Conservation (phyloP, 2,888 invertebrate species). For the Acleris emargana region DNA sequence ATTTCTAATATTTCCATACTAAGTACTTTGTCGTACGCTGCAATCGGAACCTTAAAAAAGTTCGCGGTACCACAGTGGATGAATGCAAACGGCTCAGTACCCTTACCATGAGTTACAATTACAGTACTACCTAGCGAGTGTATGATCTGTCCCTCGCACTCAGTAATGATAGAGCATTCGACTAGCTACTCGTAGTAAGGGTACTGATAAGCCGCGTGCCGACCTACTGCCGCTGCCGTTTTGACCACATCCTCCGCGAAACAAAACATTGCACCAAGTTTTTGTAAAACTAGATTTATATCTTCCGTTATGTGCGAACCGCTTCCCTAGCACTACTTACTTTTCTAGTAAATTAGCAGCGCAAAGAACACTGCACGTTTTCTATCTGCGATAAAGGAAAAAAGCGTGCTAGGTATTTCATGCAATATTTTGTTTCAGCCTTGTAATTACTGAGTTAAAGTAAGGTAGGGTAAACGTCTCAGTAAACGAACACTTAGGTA, state of each 20-base stretch:
- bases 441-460: no score
- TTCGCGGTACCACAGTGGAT: slow-evolving; percentile 42
- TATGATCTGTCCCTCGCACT: no score
- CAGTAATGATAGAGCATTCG: no score
- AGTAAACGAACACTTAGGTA: no score
- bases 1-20: slow-evolving; percentile 29
- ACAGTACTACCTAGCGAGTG: no score
- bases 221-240: slow-evolving; percentile 52
- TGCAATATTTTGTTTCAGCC: no score
- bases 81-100: slow-evolving; percentile 47
- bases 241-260: slow-evolving; percentile 46
- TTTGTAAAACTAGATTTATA: slow-evolving; percentile 60
- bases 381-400: slow-evolving; percentile 23
- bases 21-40: slow-evolving; percentile 17
- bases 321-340: slow-evolving; percentile 33
- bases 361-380: slow-evolving; percentile 39
- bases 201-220: slow-evolving; percentile 44
- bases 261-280: slow-evolving; percentile 49
- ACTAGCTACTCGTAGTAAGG: no score
- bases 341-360: slow-evolving; percentile 43
- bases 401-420: background rate
- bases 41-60: slow-evolving; percentile 20
- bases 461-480: no score
- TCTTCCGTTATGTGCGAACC: slow-evolving; percentile 53
- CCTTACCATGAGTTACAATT: no score